Evolutionary conservation across 2,888 invertebrate species (phyloP).

Genomic region (Plagodis dolabraria): DNA sequence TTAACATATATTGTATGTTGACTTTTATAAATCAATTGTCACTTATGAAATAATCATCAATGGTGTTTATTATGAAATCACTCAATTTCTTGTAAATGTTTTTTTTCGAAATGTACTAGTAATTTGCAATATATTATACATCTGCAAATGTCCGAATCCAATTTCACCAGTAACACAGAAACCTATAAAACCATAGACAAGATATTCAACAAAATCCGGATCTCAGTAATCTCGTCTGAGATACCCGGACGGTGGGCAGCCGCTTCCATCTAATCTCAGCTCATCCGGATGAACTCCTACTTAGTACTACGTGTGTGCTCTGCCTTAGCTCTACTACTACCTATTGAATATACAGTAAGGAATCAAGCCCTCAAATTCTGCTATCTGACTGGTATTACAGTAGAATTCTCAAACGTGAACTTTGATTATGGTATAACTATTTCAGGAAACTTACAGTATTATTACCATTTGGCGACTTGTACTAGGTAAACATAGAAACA

Average conservation of each 20-base stretch:
- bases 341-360: constrained; percentile 12
- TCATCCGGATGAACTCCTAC: constrained; percentile 75
- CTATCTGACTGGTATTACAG: too few relatives aligned
- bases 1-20: too few relatives aligned
- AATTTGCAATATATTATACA: background rate
- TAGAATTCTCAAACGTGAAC: too few relatives aligned
- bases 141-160: background rate
- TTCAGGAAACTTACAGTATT: too few relatives aligned
- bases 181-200: constrained; percentile 59
- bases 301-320: constrained; percentile 59
- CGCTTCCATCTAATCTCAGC: constrained; percentile 74
- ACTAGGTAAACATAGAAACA: too few relatives aligned
- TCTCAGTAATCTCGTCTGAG: constrained; percentile 77
- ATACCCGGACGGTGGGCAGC: constrained; percentile 78
- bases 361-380: background rate
- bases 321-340: constrained; percentile 40
- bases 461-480: too few relatives aligned
- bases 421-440: too few relatives aligned
- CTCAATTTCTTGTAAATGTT: too few relatives aligned
- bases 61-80: too few relatives aligned
- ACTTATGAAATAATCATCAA: too few relatives aligned
- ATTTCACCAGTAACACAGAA: constrained; percentile 10
- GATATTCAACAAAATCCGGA: constrained; percentile 81
- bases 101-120: too few relatives aligned
- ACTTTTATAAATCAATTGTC: too few relatives aligned